Conservation (phyloP, 1,140 invertebrate genomes). For the Hyphantria cunea region DNA sequence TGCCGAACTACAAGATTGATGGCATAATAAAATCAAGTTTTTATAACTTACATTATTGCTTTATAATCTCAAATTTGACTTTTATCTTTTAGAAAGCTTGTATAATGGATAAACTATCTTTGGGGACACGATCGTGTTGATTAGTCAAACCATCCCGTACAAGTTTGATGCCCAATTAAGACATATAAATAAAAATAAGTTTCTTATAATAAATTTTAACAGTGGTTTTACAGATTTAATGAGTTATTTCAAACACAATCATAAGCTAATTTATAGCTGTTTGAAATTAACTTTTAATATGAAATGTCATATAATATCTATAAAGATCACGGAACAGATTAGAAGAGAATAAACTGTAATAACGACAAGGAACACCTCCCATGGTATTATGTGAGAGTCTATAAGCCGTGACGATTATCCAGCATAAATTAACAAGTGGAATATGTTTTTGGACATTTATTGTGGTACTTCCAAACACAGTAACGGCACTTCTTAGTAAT, state of each 20-base stretch:
- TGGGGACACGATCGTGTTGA: constrained; percentile 65
- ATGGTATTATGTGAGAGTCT: constrained; percentile 4
- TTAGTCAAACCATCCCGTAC: constrained; percentile 42
- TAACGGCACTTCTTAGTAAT: background rate
- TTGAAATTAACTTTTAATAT: constrained; percentile 27
- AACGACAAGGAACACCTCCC: constrained; percentile 18
- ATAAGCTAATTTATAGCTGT: constrained; percentile 25
- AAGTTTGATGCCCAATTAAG: constrained; percentile 26
- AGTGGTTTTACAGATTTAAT: constrained; percentile 29
- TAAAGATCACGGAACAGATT: constrained; percentile 26
- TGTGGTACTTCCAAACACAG: constrained; percentile 12
- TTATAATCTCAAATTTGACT: constrained; percentile 71
- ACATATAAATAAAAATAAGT: constrained; percentile 31
- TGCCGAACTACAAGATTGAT: constrained; percentile 71
- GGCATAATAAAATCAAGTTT: constrained; percentile 71
- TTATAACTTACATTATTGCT: constrained; percentile 70
- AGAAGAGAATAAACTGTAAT: constrained; percentile 22
- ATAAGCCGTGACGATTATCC: constrained; percentile 22
- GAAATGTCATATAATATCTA: constrained; percentile 28
- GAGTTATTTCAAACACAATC: constrained; percentile 27
- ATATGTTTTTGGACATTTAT: constrained; percentile 23
- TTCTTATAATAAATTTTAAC: constrained; percentile 27
- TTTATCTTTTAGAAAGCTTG: constrained; percentile 71
- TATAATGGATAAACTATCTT: constrained; percentile 69
- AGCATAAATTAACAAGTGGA: constrained; percentile 14